Evolutionary conservation across 2,113 vertebrate genomes (phyloP).

Genomic region (Corvus moneduloides): DNA sequence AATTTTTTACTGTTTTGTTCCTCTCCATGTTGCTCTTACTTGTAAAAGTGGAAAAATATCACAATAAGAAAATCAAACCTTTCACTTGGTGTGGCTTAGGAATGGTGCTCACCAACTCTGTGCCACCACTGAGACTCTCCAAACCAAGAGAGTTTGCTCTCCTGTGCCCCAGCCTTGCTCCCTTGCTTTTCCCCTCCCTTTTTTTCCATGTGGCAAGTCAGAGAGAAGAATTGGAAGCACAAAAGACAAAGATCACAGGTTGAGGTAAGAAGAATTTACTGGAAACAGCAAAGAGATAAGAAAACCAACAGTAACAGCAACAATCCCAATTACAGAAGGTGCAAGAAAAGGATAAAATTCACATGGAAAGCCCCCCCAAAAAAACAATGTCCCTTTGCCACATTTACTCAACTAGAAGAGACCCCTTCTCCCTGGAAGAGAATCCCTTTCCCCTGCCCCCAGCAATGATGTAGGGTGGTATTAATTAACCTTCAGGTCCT

Average conservation of each 20-base stretch:
- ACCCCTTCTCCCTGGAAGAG: not conserved
- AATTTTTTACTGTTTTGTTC: not conserved
- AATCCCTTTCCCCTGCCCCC: not conserved
- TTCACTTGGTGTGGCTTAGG: not conserved
- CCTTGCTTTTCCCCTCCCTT: not conserved
- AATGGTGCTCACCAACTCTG: not conserved
- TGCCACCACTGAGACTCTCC: too few species aligned
- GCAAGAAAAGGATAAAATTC: not conserved
- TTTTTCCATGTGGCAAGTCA: fast-evolving
- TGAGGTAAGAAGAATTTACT: not conserved
- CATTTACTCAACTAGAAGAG: not conserved
- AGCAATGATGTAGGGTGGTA: not conserved
- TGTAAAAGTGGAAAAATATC: not conserved
- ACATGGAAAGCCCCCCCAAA: too few species aligned
- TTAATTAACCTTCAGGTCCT: not conserved
- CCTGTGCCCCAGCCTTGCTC: not conserved
- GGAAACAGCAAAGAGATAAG: not conserved
- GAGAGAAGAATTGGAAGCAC: not conserved
- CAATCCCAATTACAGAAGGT: not conserved
- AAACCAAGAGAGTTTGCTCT: not conserved
- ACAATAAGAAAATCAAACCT: not conserved
- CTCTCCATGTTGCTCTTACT: not conserved
- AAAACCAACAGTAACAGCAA: not conserved
- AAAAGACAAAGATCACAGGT: not conserved
- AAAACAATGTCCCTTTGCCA: not conserved